phyloP scores from a whole-genome alignment of 2,113 vertebrate species.

The Petaurus breviceps region DNA sequence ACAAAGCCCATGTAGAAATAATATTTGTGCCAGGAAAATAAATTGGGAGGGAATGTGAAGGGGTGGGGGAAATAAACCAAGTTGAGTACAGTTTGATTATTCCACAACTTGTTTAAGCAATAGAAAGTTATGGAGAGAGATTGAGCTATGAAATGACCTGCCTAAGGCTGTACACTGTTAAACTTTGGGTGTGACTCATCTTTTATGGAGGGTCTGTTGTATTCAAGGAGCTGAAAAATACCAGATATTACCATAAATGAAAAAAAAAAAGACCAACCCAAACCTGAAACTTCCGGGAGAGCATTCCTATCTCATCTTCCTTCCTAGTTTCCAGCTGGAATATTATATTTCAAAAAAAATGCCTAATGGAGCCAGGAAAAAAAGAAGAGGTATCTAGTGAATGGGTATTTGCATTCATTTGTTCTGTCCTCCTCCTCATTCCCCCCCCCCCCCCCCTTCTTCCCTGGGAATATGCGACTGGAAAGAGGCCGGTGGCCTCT shows the following conservation, averaged over 20 bases:
- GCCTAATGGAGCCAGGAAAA: conserved; percentile 25
- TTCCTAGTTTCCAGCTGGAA: background rate
- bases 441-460: background rate
- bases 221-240: conserved; percentile 22
- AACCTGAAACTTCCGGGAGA: background rate
- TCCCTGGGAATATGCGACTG: conserved; percentile 32
- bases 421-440: background rate
- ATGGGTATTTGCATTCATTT: conserved; percentile 61
- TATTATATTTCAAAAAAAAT: conserved; percentile 32
- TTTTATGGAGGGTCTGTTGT: background rate
- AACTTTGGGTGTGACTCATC: background rate
- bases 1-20: background rate
- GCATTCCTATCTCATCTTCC: conserved; percentile 51
- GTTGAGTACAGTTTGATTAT: background rate
- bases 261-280: conserved; percentile 1
- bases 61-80: background rate
- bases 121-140: background rate
- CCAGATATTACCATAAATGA: background rate
- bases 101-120: background rate
- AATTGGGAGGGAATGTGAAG: background rate
- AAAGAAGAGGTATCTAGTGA: background rate
- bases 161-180: background rate
- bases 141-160: background rate
- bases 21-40: background rate
- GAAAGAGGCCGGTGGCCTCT: conserved; percentile 15